Evolutionary conservation across 2,888 invertebrate species (phyloP).

Genomic region (Nomada hirtipes): DNA sequence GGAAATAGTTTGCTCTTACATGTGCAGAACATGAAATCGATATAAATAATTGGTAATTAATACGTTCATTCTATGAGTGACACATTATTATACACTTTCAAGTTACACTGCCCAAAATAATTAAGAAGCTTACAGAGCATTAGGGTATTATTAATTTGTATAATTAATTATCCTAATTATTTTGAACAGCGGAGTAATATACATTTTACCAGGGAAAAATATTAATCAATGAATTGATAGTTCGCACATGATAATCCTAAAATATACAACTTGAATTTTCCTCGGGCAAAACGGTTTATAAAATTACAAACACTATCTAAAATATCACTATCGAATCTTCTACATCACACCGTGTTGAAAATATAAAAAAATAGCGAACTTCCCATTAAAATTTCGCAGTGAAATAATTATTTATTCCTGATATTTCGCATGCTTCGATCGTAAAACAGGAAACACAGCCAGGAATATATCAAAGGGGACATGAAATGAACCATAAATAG

Average conservation of each 20-base stretch:
- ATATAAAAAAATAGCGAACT: background rate
- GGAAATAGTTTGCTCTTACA: background rate
- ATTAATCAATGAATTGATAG: background rate
- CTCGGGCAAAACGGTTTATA: background rate
- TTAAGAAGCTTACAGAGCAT: background rate
- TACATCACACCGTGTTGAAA: background rate
- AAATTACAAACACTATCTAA: background rate
- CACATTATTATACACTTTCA: background rate
- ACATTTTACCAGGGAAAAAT: background rate
- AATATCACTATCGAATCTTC: background rate
- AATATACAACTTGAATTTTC: background rate
- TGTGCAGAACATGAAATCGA: background rate
- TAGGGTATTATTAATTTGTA: background rate
- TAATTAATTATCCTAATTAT: background rate
- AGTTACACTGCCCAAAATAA: conserved; percentile 6
- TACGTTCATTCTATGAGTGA: background rate
- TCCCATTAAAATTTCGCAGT: background rate
- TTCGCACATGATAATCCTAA: background rate
- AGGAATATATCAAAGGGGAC: conserved; percentile 7
- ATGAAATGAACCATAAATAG: conserved; percentile 25
- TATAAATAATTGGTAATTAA: background rate
- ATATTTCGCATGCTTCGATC: conserved; percentile 24
- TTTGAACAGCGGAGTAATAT: background rate
- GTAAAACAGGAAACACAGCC: background rate
- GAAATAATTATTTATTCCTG: background rate